phyloP scores from a whole-genome alignment of 2,888 invertebrate species.

The Pyralis farinalis region DNA sequence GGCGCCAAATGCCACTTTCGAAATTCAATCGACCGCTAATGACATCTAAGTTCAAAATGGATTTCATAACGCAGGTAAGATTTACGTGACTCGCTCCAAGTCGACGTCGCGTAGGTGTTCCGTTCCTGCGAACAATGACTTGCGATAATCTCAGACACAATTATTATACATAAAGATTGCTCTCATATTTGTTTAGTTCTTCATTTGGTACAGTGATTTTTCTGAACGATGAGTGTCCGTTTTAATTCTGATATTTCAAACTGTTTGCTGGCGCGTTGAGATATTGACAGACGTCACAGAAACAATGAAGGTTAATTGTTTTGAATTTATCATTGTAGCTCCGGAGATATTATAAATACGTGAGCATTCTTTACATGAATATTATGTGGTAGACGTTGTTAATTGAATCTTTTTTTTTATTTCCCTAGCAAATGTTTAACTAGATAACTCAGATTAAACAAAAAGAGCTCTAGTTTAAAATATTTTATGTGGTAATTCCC shows the following conservation, averaged over 20 bases:
- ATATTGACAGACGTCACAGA: constrained; percentile 26
- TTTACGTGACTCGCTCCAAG: constrained; percentile 20
- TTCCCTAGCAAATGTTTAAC: too few species aligned
- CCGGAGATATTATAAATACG: too few species aligned
- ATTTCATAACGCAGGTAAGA: constrained; percentile 13
- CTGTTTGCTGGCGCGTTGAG: constrained; percentile 21
- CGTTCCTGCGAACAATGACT: constrained; percentile 72
- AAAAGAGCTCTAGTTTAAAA: too few species aligned
- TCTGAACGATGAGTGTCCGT: constrained; percentile 38
- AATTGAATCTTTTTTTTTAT: too few species aligned
- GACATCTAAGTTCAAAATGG: constrained; percentile 10
- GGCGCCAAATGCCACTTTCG: constrained; percentile 43
- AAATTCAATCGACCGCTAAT: constrained; percentile 18
- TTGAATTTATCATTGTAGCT: constrained; percentile 2
- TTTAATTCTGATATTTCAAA: constrained; percentile 23
- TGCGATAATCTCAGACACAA: constrained; percentile 51
- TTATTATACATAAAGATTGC: constrained; percentile 73
- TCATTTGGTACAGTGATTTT: constrained; percentile 69
- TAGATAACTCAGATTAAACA: too few species aligned
- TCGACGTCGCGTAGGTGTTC: constrained; percentile 67
- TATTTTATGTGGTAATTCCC: too few species aligned
- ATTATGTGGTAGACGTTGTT: too few species aligned
- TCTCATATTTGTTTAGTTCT: constrained; percentile 74
- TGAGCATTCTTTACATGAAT: too few species aligned
- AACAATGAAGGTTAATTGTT: constrained; percentile 24